phyloP scores from a whole-genome alignment of 92 coral and sea anemone genomes.

The Blastomussa wellsi region DNA sequence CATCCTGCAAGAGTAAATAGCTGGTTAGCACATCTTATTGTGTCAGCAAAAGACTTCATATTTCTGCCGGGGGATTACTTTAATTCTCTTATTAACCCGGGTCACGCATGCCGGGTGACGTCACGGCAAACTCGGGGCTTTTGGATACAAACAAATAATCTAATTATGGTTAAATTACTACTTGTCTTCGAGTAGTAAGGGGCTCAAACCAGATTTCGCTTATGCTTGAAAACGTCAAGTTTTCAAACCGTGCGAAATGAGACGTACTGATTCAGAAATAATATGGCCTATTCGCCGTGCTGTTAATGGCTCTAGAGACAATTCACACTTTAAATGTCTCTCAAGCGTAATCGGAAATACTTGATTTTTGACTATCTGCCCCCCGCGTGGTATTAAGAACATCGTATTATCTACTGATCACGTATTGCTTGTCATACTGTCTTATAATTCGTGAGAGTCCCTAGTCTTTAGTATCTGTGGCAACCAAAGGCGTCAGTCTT shows the following conservation, averaged over 20 bases:
- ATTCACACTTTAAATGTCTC: constrained; percentile 18
- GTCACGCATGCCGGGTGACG: constrained; percentile 74
- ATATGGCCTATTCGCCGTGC: too few species aligned
- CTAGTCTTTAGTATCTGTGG: background rate
- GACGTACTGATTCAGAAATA: background rate
- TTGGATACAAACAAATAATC: constrained; percentile 41
- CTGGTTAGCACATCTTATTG: constrained; percentile 62
- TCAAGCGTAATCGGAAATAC: constrained; percentile 29
- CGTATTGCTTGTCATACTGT: constrained; percentile 39
- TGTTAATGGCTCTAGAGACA: background rate
- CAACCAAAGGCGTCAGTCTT: constrained; percentile 15
- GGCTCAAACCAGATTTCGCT: background rate
- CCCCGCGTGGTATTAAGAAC: constrained; percentile 38
- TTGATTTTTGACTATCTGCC: constrained; percentile 26
- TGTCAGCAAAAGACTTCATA: constrained; percentile 55
- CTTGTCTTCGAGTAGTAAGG: constrained; percentile 35
- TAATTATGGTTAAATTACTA: constrained; percentile 29
- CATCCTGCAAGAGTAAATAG: constrained; percentile 75
- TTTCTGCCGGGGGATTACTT: constrained; percentile 59
- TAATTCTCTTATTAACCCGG: constrained; percentile 79
- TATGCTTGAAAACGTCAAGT: background rate
- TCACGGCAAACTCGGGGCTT: constrained; percentile 24
- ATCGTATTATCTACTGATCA: constrained; percentile 37
- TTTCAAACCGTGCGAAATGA: background rate
- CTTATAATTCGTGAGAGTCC: background rate